Percentiles rank a stretch among this genome's conserved stretches.
Evolutionary conservation across 2,888 invertebrate species (phyloP).

Genomic region (Campoplex nolae): DNA sequence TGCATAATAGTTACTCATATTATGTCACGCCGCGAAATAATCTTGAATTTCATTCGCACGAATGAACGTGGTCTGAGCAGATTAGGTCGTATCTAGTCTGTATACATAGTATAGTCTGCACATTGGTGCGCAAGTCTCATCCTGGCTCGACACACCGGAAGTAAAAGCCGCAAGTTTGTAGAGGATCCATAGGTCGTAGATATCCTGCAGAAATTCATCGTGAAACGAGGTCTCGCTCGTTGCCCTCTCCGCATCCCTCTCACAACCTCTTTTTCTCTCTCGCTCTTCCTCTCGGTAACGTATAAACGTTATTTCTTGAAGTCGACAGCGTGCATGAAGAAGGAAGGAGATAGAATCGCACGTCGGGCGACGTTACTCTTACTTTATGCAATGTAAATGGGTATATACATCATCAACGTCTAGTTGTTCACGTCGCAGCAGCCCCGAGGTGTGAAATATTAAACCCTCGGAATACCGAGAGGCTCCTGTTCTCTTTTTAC

Average conservation of each 20-base stretch:
- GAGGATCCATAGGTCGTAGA: conserved; percentile 47
- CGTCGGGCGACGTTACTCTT: conserved; percentile 51
- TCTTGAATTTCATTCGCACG: conserved; percentile 12
- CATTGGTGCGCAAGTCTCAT: conserved; percentile 30
- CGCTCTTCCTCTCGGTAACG: background rate
- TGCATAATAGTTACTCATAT: background rate
- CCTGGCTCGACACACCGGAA: conserved; percentile 35
- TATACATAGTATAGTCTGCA: background rate
- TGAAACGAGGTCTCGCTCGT: conserved; percentile 56
- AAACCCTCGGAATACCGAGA: conserved; percentile 64
- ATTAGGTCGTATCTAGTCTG: conserved; percentile 25
- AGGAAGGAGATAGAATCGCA: conserved; percentile 13
- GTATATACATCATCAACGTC: conserved; percentile 37
- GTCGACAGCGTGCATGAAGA: background rate
- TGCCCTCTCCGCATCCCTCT: conserved; percentile 15
- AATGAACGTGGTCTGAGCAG: background rate
- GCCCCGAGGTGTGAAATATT: conserved; percentile 68
- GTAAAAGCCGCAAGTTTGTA: conserved; percentile 39
- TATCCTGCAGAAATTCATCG: conserved; percentile 56
- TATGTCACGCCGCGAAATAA: background rate
- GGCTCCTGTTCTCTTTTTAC: conserved; percentile 30
- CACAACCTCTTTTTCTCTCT: background rate
- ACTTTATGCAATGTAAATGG: conserved; percentile 18
- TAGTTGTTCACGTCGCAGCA: conserved; percentile 33
- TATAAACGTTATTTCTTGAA: conserved; percentile 2